Conservation (phyloP, 2,797 vertebrate genomes). For the Erithacus rubecula region DNA sequence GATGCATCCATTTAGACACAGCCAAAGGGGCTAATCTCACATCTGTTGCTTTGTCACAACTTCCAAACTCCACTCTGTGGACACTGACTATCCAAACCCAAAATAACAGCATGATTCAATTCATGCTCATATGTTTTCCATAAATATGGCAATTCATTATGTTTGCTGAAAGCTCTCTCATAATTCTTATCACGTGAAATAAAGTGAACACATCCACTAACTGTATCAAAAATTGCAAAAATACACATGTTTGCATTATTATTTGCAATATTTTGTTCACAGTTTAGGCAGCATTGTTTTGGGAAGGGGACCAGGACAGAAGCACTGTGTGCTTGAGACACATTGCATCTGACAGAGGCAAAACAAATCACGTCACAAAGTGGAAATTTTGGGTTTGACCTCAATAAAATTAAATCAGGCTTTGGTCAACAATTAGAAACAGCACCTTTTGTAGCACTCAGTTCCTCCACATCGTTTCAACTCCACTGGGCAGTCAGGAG, state of each 20-base stretch:
- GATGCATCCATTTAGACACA: not conserved
- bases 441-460: not conserved
- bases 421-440: not conserved
- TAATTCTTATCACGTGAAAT: slow-evolving; percentile 12
- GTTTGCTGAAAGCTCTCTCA: not conserved
- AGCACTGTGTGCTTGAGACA: accelerated
- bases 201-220: not conserved
- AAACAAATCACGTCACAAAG: not conserved
- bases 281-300: not conserved
- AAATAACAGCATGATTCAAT: slow-evolving; percentile 54
- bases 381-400: not conserved
- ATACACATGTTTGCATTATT: not conserved
- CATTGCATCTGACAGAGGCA: not conserved
- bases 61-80: slow-evolving; percentile 44
- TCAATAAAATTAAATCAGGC: not conserved
- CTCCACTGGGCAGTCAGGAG: not conserved
- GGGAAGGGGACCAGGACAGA: not conserved
- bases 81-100: slow-evolving; percentile 19
- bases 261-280: not conserved
- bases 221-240: not conserved
- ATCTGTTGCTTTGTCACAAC: slow-evolving; percentile 61
- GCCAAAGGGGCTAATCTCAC: slow-evolving; percentile 55
- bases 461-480: not conserved
- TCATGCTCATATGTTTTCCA: slow-evolving; percentile 31
- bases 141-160: slow-evolving; percentile 42